phyloP scores from a whole-genome alignment of 2,888 invertebrate genomes.

The Hypena proboscidalis region DNA sequence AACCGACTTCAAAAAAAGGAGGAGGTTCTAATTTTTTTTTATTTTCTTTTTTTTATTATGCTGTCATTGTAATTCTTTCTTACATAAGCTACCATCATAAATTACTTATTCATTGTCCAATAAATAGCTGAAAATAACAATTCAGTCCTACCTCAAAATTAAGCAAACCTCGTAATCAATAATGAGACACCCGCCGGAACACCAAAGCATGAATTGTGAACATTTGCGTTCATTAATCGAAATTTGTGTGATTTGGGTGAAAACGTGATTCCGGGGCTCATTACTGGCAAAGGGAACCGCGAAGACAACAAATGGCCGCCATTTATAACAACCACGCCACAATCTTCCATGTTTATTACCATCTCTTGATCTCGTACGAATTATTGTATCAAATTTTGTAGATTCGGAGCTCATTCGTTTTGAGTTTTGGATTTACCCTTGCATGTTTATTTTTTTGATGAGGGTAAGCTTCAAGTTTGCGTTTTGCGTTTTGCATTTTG shows the following conservation, averaged over 20 bases:
- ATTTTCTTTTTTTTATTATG: too few relatives aligned
- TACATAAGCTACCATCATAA: too few relatives aligned
- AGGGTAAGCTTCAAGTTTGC: background rate
- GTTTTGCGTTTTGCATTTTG: too few relatives aligned
- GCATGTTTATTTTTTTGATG: background rate
- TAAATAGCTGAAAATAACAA: too few relatives aligned
- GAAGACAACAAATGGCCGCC: conserved; percentile 55
- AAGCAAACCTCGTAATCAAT: too few relatives aligned
- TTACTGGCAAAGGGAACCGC: conserved; percentile 56
- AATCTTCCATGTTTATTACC: conserved; percentile 53
- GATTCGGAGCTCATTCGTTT: conserved; percentile 27
- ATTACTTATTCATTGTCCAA: too few relatives aligned
- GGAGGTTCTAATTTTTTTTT: too few relatives aligned
- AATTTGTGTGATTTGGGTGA: conserved; percentile 48
- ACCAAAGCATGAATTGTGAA: too few relatives aligned
- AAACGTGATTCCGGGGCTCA: conserved; percentile 54
- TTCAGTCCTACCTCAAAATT: too few relatives aligned
- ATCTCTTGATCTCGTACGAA: conserved; percentile 42
- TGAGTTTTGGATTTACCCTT: background rate
- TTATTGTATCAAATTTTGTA: conserved; percentile 47
- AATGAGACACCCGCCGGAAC: too few relatives aligned
- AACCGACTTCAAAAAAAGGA: too few relatives aligned
- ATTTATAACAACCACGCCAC: conserved; percentile 57
- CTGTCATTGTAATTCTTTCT: too few relatives aligned
- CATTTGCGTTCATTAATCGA: conserved; percentile 40